Conservation (phyloP, 2,113 vertebrate genomes). For the Pelmatolapia mariae region DNA sequence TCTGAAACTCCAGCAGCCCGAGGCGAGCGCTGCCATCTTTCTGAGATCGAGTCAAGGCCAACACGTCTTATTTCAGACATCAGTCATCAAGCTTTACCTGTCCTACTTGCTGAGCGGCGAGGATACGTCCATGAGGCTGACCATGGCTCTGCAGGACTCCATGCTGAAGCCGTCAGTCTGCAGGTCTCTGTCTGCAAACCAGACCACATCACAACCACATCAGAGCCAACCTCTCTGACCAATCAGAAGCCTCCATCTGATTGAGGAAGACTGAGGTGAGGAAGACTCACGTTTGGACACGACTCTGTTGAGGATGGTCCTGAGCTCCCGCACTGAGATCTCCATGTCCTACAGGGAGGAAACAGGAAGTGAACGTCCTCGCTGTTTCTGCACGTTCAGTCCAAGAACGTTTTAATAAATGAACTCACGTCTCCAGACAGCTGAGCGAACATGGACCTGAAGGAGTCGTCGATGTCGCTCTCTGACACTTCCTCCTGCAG, state of each 20-base stretch:
- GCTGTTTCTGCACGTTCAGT: not conserved
- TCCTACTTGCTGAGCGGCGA: constrained; percentile 8
- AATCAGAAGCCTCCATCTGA: not conserved
- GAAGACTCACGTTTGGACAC: constrained; percentile 76
- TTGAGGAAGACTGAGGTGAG: not conserved
- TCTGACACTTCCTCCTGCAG: constrained; percentile 75
- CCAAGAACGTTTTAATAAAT: constrained; percentile 1
- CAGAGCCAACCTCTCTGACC: not conserved
- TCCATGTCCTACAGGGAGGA: constrained; percentile 73
- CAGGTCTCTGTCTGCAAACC: constrained; percentile 62
- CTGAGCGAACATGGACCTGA: constrained; percentile 74
- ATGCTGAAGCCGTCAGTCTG: constrained; percentile 81
- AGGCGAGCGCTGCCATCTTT: constrained; percentile 86
- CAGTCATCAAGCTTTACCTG: not conserved
- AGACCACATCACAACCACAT: not conserved
- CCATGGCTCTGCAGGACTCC: constrained; percentile 82
- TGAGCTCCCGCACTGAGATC: constrained; percentile 75
- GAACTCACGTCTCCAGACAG: constrained; percentile 76
- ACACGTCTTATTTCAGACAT: not conserved
- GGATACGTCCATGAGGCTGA: constrained; percentile 90
- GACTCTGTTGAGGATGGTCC: constrained; percentile 72
- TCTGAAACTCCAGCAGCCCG: constrained; percentile 83
- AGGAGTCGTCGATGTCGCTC: constrained; percentile 73
- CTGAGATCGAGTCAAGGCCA: constrained; percentile 75
- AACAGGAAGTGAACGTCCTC: not conserved